Evolutionary conservation across 35 echinoderm and acorn worm species (phyloP).

Genomic region (Patiria miniata): DNA sequence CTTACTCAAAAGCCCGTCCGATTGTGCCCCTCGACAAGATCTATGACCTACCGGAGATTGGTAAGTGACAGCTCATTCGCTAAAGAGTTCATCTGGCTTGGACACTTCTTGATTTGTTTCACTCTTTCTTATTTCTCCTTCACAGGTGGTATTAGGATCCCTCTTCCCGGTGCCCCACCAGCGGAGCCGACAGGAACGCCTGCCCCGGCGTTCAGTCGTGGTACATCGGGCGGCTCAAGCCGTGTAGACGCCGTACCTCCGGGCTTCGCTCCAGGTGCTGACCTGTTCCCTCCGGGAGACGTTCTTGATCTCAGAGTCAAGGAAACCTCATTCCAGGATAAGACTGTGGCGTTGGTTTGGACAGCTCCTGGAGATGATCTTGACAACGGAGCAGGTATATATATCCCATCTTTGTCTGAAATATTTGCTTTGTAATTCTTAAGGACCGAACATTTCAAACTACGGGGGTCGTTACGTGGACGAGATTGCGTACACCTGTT

Average conservation of each 20-base stretch:
- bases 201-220: conserved; percentile 12
- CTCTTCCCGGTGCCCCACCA: neutral
- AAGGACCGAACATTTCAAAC: no score
- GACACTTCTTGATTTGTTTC: no score
- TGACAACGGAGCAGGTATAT: conserved; percentile 63
- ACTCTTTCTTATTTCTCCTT: neutral
- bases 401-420: no score
- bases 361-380: conserved; percentile 68
- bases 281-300: conserved; percentile 56
- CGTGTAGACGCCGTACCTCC: neutral
- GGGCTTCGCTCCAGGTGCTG: conserved; percentile 17
- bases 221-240: conserved; percentile 58
- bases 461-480: no score
- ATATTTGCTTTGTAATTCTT: no score
- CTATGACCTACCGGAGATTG: conserved; percentile 35
- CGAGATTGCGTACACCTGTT: no score
- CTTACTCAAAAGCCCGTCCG: conserved; percentile 20
- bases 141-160: conserved; percentile 9
- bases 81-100: no score
- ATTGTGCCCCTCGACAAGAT: conserved; percentile 20
- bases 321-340: conserved; percentile 18
- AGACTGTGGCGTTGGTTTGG: conserved; percentile 40
- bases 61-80: neutral
- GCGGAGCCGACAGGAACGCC: conserved; percentile 13
- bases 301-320: conserved; percentile 59